Evolutionary conservation across 1,140 invertebrate genomes (phyloP).

Genomic region (Sinonovacula constricta): DNA sequence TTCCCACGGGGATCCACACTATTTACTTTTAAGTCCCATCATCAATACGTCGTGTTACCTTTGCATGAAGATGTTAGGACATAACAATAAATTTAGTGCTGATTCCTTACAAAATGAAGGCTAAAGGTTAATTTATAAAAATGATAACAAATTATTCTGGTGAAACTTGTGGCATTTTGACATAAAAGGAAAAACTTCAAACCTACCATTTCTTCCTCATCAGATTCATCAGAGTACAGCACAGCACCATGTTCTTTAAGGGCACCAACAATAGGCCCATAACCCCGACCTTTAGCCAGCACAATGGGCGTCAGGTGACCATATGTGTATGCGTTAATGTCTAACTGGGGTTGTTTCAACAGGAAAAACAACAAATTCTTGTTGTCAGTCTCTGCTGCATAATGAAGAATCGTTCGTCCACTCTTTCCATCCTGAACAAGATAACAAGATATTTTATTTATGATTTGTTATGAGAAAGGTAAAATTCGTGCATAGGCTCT

Average conservation of each 20-base stretch:
- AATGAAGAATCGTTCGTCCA: conserved; percentile 61
- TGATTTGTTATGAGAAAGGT: neutral
- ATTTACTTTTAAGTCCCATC: too few species aligned
- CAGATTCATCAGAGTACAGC: conserved; percentile 18
- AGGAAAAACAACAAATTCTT: conserved; percentile 22
- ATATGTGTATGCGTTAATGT: conserved; percentile 56
- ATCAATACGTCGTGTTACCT: too few species aligned
- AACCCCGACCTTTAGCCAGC: conserved; percentile 56
- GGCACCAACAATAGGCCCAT: conserved; percentile 26
- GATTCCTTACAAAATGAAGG: too few species aligned
- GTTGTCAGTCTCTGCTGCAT: conserved; percentile 57
- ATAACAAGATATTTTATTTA: neutral
- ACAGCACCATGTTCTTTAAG: conserved; percentile 45
- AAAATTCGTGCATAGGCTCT: too few species aligned
- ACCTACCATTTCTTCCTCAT: conserved; percentile 51
- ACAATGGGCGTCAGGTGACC: conserved; percentile 53
- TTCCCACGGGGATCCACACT: too few species aligned
- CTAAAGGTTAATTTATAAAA: too few species aligned
- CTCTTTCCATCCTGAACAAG: conserved; percentile 61
- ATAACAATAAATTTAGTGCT: too few species aligned
- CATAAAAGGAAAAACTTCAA: too few species aligned
- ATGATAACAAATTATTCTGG: too few species aligned
- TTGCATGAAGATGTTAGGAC: too few species aligned
- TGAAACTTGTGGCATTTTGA: too few species aligned
- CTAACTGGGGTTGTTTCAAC: conserved; percentile 30